These are phyloP conservation scores for Cirrhinus molitorella DNA, from an alignment of 2,797 vertebrate genomes.

Conservation along the genomic window DNA sequence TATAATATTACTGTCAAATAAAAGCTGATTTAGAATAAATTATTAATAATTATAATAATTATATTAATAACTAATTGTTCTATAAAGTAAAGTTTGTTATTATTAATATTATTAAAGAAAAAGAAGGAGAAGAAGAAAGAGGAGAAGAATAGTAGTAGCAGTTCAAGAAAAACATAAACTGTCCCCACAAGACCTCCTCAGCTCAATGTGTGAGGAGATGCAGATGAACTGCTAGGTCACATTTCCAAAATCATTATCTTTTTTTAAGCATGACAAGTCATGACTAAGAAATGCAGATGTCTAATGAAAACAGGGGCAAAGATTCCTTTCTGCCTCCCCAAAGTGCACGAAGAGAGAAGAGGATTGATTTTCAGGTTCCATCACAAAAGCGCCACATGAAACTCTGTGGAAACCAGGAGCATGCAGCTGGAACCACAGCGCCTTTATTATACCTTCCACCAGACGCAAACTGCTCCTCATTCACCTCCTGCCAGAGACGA, in stretches of 20 bases:
- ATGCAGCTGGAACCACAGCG: neutral
- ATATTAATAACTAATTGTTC: neutral
- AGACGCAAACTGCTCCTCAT: conserved; percentile 19
- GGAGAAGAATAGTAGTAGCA: neutral
- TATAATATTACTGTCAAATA: neutral
- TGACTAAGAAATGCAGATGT: neutral
- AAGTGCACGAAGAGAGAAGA: neutral
- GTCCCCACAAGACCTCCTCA: neutral
- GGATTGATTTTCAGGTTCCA: conserved; percentile 33
- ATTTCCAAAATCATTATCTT: neutral
- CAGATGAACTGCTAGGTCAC: neutral
- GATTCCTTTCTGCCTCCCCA: neutral
- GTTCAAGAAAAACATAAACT: neutral
- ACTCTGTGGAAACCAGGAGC: neutral
- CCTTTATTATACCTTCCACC: conserved; percentile 5
- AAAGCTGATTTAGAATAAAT: neutral
- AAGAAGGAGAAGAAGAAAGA: no score
- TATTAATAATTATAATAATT: neutral
- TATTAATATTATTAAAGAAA: no score
- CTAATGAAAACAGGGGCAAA: neutral
- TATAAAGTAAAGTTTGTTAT: neutral
- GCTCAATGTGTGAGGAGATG: neutral
- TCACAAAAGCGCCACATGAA: conserved; percentile 43
- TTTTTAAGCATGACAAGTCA: neutral
- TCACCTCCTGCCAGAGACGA: conserved; percentile 15